Evolutionary conservation across 2,113 vertebrate species (phyloP).

Genomic region (Hystrix cristata): DNA sequence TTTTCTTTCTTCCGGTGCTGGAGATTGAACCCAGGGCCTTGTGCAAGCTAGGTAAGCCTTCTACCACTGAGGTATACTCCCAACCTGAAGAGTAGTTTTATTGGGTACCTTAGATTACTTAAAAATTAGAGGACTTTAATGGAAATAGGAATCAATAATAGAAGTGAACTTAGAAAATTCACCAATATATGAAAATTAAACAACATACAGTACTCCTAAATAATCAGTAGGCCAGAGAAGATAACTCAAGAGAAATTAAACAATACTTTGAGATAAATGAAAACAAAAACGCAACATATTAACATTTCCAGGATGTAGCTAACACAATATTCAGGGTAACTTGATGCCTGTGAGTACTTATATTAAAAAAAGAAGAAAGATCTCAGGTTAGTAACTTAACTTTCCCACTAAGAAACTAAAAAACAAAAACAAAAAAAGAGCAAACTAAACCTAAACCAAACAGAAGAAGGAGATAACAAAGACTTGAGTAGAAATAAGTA

Average conservation of each 20-base stretch:
- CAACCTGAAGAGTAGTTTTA: background rate
- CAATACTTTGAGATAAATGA: constrained; percentile 36
- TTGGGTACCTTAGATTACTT: constrained; percentile 17
- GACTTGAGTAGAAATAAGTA: background rate
- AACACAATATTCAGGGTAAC: background rate
- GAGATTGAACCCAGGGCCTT: background rate
- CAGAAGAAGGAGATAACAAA: constrained; percentile 7
- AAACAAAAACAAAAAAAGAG: background rate
- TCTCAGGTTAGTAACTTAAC: background rate
- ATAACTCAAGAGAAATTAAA: constrained; percentile 23
- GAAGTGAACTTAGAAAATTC: constrained; percentile 42
- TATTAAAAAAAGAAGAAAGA: constrained; percentile 28
- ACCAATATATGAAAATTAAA: constrained; percentile 46
- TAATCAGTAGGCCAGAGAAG: background rate
- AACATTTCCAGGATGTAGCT: background rate
- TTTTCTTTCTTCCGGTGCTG: background rate
- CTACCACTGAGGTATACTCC: background rate
- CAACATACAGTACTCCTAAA: background rate
- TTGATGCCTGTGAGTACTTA: background rate
- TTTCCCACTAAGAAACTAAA: constrained; percentile 24
- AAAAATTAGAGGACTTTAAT: background rate
- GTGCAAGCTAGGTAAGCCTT: background rate
- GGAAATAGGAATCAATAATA: constrained; percentile 56
- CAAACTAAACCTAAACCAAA: constrained; percentile 43
- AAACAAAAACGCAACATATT: constrained; percentile 44